Percentiles rank a stretch among this genome's conserved stretches.
These are phyloP conservation scores for Cryptocephalus primarius DNA, from an alignment of 2,888 invertebrate genomes.

Conservation along the genomic window DNA sequence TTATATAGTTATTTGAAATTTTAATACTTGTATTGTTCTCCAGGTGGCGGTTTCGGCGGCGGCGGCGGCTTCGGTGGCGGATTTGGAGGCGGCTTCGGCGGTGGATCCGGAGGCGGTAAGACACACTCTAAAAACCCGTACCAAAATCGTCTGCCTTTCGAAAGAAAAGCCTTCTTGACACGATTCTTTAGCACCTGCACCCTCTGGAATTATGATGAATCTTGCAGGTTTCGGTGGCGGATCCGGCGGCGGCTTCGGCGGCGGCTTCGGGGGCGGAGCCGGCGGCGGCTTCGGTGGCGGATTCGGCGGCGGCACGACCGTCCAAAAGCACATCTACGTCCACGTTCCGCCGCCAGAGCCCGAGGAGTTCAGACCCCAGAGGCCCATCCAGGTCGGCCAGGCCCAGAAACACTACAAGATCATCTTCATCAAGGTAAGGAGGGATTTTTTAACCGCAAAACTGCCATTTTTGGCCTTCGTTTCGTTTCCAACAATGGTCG, in stretches of 20 bases:
- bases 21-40: background rate
- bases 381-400: conserved; percentile 57
- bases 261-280: conserved; percentile 16
- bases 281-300: conserved; percentile 41
- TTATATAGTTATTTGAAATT: too few relatives aligned
- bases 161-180: too few relatives aligned
- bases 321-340: conserved; percentile 82
- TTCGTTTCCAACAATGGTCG: too few relatives aligned
- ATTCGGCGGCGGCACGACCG: conserved; percentile 47
- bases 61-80: conserved; percentile 9
- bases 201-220: too few relatives aligned
- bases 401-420: conserved; percentile 86
- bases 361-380: conserved; percentile 55
- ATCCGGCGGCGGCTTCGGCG: conserved; percentile 23
- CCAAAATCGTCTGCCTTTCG: too few relatives aligned
- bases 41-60: conserved; percentile 18
- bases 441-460: too few relatives aligned
- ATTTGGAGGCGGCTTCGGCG: conserved; percentile 11
- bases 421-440: conserved; percentile 68
- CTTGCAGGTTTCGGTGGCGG: conserved; percentile 29
- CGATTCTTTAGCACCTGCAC: too few relatives aligned
- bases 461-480: too few relatives aligned
- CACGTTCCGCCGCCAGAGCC: conserved; percentile 84
- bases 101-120: conserved; percentile 12
- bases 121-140: conserved; percentile 9